Evolutionary conservation across 2,888 invertebrate genomes (phyloP).

Genomic region (Lomographa bimaculata): DNA sequence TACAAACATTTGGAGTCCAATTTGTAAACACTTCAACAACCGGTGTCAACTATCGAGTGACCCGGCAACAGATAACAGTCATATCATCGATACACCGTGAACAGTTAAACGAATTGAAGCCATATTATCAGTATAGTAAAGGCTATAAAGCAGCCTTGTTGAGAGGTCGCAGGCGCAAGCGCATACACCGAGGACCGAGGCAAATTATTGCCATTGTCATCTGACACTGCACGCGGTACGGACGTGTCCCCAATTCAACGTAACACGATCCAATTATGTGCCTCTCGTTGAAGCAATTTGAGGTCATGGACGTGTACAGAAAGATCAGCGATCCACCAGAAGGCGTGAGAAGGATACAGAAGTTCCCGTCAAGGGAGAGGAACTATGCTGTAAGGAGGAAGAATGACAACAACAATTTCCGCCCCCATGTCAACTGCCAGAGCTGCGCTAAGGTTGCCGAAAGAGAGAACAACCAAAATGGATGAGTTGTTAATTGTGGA

Average conservation of each 20-base stretch:
- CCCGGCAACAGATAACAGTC: conserved; percentile 2
- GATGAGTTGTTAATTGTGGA: conserved; percentile 32
- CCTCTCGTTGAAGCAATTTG: conserved; percentile 69
- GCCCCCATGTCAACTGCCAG: conserved; percentile 67
- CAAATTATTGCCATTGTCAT: conserved; percentile 35
- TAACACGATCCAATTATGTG: conserved; percentile 52
- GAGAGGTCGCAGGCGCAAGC: conserved; percentile 48
- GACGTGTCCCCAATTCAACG: conserved; percentile 28
- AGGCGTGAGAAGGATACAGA: conserved; percentile 72
- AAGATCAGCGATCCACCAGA: conserved; percentile 52
- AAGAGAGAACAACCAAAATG: conserved; percentile 53
- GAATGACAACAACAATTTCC: conserved; percentile 73
- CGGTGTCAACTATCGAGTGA: conserved; percentile 13
- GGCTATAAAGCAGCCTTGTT: conserved; percentile 55
- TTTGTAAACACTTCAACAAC: conserved; percentile 24
- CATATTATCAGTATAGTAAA: conserved; percentile 26
- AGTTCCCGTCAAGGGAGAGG: conserved; percentile 87
- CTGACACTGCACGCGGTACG: conserved; percentile 23
- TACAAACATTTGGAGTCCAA: background rate
- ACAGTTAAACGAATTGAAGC: no score
- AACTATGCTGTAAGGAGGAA: conserved; percentile 86
- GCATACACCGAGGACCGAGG: conserved; percentile 41
- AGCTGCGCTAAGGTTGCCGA: conserved; percentile 67
- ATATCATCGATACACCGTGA: no score
- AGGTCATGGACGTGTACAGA: conserved; percentile 68